Percentiles rank a stretch among this genome's conserved stretches.
Evolutionary conservation across 2,888 invertebrate genomes (phyloP).

Genomic region (Drosophila paracracens): DNA sequence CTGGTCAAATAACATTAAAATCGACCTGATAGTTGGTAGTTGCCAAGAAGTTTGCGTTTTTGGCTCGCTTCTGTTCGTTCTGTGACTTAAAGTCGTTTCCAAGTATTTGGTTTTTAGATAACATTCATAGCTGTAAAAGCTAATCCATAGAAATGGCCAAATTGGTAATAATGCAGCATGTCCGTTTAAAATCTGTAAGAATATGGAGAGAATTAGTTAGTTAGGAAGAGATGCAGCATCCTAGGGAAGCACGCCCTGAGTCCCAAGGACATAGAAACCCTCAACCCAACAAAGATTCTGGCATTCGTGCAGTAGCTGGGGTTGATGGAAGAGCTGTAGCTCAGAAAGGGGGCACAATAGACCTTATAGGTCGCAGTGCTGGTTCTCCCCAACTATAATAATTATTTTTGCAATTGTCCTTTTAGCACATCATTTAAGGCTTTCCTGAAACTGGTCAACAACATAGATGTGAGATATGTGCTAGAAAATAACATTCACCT

Average conservation of each 20-base stretch:
- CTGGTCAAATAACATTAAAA: background rate
- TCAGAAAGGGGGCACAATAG: too few relatives aligned
- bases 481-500: background rate
- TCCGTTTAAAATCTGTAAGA: background rate
- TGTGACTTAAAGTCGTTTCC: background rate
- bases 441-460: background rate
- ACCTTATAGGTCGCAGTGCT: too few relatives aligned
- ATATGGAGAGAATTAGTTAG: background rate
- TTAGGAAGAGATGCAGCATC: too few relatives aligned
- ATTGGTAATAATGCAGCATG: background rate
- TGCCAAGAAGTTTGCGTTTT: background rate
- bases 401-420: background rate
- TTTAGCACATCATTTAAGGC: background rate
- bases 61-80: background rate
- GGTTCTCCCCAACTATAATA: background rate
- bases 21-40: background rate
- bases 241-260: too few relatives aligned
- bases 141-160: background rate
- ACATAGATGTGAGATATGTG: background rate
- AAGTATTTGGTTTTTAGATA: background rate
- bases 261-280: too few relatives aligned
- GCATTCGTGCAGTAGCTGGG: too few relatives aligned
- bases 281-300: too few relatives aligned
- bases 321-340: too few relatives aligned
- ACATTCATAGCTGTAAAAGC: background rate